These are phyloP conservation scores for Pheosia tremula DNA, from an alignment of 2,888 invertebrate species.

Conservation along the genomic window DNA sequence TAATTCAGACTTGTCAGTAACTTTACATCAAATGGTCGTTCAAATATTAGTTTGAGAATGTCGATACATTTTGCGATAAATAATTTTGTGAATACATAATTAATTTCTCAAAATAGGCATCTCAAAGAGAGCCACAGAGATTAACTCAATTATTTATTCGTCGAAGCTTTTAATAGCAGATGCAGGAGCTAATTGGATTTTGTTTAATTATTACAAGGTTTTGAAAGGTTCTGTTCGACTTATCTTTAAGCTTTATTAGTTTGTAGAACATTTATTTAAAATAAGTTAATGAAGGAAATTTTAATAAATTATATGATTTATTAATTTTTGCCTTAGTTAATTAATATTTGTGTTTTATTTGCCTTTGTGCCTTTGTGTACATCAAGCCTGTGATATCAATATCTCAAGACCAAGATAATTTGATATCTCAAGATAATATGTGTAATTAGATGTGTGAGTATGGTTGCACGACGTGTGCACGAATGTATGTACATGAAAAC, in stretches of 20 bases:
- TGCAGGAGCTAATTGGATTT: background rate
- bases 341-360: no score
- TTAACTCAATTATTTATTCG: background rate
- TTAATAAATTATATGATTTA: background rate
- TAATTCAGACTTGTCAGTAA: background rate
- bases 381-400: no score
- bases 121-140: background rate
- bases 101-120: background rate
- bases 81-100: background rate
- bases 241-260: conserved; percentile 1
- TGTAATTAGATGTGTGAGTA: no score
- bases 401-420: no score
- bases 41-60: background rate
- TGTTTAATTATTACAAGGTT: background rate
- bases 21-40: background rate
- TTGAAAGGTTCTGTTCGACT: background rate
- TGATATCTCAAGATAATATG: no score
- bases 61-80: background rate
- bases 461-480: no score
- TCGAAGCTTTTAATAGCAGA: background rate
- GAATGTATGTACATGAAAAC: no score
- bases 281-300: background rate
- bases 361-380: no score
- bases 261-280: background rate
- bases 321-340: background rate